Percentiles rank a stretch among this genome's conserved stretches.
These are phyloP conservation scores for Pachliopta kotzebuea DNA, from an alignment of 2,888 invertebrate genomes.

Conservation along the genomic window DNA sequence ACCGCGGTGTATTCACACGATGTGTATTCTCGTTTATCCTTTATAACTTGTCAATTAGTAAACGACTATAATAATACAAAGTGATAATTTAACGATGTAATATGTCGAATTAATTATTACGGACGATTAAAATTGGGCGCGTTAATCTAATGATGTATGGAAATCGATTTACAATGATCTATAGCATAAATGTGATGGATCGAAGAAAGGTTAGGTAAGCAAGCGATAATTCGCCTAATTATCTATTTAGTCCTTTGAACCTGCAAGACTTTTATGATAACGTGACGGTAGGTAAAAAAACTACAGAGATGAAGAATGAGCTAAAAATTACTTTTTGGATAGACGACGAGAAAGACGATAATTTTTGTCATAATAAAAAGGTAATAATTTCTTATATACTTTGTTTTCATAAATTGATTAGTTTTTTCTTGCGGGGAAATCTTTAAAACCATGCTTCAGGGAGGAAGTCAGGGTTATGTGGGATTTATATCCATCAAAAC, in stretches of 20 bases:
- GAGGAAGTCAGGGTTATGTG: too few relatives aligned
- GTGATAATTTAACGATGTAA: neutral
- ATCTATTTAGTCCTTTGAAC: neutral
- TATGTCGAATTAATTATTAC: neutral
- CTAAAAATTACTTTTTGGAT: too few relatives aligned
- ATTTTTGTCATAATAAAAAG: too few relatives aligned
- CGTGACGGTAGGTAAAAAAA: too few relatives aligned
- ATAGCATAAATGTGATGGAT: neutral
- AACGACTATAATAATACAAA: conserved; percentile 11
- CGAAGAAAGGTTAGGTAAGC: neutral
- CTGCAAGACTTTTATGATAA: neutral
- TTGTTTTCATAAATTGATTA: too few relatives aligned
- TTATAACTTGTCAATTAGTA: conserved; percentile 11
- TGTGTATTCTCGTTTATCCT: conserved; percentile 12
- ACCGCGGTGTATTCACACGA: conserved; percentile 18
- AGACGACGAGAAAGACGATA: too few relatives aligned
- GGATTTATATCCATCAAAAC: too few relatives aligned
- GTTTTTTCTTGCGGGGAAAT: too few relatives aligned
- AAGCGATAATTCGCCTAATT: too few relatives aligned
- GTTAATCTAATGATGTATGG: neutral
- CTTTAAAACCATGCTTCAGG: too few relatives aligned
- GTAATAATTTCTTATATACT: too few relatives aligned
- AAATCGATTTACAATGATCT: neutral
- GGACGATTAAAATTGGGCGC: neutral
- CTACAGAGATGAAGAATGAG: too few relatives aligned